Conservation (phyloP, 2,797 vertebrate genomes). For the Gallinago stenura region DNA sequence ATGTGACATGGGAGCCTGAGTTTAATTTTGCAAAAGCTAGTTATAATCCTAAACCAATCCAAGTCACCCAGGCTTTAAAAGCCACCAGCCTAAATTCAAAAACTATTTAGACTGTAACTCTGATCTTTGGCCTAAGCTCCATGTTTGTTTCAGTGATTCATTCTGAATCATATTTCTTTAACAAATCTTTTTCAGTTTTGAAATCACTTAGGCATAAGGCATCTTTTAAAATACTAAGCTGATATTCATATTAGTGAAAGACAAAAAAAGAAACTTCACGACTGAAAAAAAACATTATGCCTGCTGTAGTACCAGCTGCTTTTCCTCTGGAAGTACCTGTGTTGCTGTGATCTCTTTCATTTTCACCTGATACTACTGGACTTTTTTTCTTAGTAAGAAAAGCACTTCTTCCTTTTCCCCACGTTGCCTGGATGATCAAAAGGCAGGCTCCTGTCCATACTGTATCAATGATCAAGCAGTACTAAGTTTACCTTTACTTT, state of each 20-base stretch:
- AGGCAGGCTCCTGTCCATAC: not conserved
- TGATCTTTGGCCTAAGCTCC: not conserved
- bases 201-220: not conserved
- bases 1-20: not conserved
- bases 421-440: not conserved
- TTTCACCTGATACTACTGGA: not conserved
- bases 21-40: constrained; percentile 1
- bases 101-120: not conserved
- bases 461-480: not conserved
- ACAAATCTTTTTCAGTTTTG: not conserved
- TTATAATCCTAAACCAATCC: not conserved
- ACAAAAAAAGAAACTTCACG: not conserved
- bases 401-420: not conserved
- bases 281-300: not conserved
- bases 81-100: not conserved
- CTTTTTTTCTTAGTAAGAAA: not conserved
- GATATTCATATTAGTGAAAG: not conserved
- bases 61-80: not conserved
- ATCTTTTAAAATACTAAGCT: not conserved
- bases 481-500: not conserved
- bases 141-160: not conserved
- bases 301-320: not conserved
- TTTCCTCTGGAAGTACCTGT: not conserved
- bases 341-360: not conserved
- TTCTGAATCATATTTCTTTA: not conserved